Evolutionary conservation across 1,140 invertebrate genomes (phyloP), one percentile per base, ranked within the genome.

Genomic region (Coboldia fuscipes): DNA sequence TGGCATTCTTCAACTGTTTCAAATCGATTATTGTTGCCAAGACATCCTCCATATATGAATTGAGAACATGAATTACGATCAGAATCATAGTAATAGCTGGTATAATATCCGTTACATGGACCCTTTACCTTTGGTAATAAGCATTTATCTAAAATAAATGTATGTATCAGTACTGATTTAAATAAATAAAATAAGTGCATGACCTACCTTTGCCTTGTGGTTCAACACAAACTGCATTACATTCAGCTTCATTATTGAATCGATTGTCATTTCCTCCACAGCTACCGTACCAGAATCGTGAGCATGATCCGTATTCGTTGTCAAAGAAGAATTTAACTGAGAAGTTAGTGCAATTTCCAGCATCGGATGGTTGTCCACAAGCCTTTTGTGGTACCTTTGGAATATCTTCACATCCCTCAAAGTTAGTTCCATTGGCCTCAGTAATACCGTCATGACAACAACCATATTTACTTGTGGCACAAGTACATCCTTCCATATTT

Each of bases 221-320:
- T 37, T 82, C 69, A 23, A 94, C 79, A 50, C 90, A 96, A 30
- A 73, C 63, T 12, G 68, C 62, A 44, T 82, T 73, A 49, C 93
- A 98, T 41, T 89, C 82, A 33, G 86, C 79, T 48, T 83, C 68
- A 6, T 66, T 72, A 24, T 67, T 66, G 57, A 94, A 97, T 4
- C 78, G 61, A 56, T 94, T 92, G 3, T 66, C 72, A 50, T 96
- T 97, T 24, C 90, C 89, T 1, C 79, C 79, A 51, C 86, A 93
- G 19, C 89, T 86, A 18, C 89, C 85, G 51, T 92, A 96, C 83
- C 85, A 93, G 59, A 96, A 97, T 30, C 82, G 62, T 0, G 76
- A 75, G 50, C 92, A 96, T 12, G 78, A 77, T 12, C 84, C 85
- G 53, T 90, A 90, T 16, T 72, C 63, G 37, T 70, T 72, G 46